A percentile compares a stretch with the other conserved stretches of the same genome.
Evolutionary conservation across 2,888 invertebrate species (phyloP).

Genomic region (Busseola fusca): DNA sequence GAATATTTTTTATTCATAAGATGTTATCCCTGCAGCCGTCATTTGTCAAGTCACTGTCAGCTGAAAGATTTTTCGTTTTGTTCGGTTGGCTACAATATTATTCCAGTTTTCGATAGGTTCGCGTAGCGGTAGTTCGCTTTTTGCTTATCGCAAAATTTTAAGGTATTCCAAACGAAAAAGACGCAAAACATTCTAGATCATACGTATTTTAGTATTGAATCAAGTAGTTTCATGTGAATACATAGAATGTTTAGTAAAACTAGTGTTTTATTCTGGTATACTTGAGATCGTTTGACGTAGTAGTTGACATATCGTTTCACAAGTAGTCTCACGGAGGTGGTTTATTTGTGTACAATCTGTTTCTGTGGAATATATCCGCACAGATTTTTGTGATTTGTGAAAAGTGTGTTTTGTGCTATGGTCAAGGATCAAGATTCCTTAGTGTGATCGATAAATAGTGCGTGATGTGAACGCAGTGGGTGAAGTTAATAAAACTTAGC

Average conservation of each 20-base stretch:
- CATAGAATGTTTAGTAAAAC: slow-evolving; percentile 33
- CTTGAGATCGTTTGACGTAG: slow-evolving; percentile 77
- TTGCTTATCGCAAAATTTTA: slow-evolving; percentile 51
- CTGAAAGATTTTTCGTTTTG: slow-evolving; percentile 59
- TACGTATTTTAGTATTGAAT: slow-evolving; percentile 41
- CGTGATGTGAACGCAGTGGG: slow-evolving; percentile 69
- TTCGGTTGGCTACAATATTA: slow-evolving; percentile 55
- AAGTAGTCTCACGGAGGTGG: slow-evolving; percentile 81
- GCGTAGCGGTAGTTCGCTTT: slow-evolving; percentile 65
- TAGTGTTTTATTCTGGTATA: slow-evolving; percentile 49
- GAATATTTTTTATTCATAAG: slow-evolving; percentile 29
- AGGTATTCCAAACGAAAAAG: slow-evolving; percentile 61
- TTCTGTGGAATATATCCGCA: slow-evolving; percentile 76
- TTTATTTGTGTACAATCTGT: slow-evolving; percentile 84
- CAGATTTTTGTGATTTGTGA: slow-evolving; percentile 67
- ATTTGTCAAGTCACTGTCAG: slow-evolving; percentile 56
- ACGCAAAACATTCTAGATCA: slow-evolving; percentile 61
- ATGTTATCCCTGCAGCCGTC: slow-evolving; percentile 46
- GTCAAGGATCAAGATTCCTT: slow-evolving; percentile 45
- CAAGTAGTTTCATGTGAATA: slow-evolving; percentile 34
- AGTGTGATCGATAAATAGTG: slow-evolving; percentile 66
- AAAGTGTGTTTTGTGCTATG: slow-evolving; percentile 57
- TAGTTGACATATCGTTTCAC: slow-evolving; percentile 85
- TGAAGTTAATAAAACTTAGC: slow-evolving; percentile 55
- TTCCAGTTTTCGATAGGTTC: slow-evolving; percentile 77